Base-by-base conservation (phyloP, 2,888 invertebrate species). In the Brenthis hecate region DNA sequence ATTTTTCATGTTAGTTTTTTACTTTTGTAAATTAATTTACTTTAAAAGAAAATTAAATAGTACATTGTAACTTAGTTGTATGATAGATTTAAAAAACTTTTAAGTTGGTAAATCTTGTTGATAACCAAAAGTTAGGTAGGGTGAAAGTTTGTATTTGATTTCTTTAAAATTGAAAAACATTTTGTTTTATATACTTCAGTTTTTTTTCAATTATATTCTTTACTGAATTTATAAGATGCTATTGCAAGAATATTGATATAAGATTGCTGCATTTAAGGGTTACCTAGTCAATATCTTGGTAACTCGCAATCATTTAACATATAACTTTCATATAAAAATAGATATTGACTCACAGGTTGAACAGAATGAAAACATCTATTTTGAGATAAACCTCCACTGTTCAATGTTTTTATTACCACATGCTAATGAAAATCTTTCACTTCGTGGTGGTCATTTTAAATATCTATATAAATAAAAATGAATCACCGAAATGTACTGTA, bases 371-470 rank as follows among this genome's bases (percentile, higher is more conserved):
- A 69, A 58, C 51, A 53, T 67, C 72, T 72, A 72, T 72, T 72
- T 72, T 48, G 47, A 69, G 72, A 61, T 32, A n/a, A 56, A 71
- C 68, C 71, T 68, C 63, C 69, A 60, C 47, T 53, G 69, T 71
- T 54, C 53, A 65, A 56, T 47, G 50, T 57, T 58, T 57, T 66
- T 66, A 61, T 61, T 50, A 55, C 50, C 48, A 55, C 47, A 60
- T 11, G 55, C 50, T 58, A n/a, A 60, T 60, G 16, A 50, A 28
- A 50, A 53, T 54, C 19, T n/a, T 51, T 16, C 2, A 62, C 62
- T 62, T 19, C 54, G 62, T 43, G 62, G 62, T 43, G 62, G 62
- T 43, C 62, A 48, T 55, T 13, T 13, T 5, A 51, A 51, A 51
- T 43, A 11, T 19, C 19, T 19, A 19, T 19, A 19, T 19, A 19